Evolutionary conservation across 2,888 invertebrate genomes (phyloP).

Genomic region (Ommatoiulus sabulosus): DNA sequence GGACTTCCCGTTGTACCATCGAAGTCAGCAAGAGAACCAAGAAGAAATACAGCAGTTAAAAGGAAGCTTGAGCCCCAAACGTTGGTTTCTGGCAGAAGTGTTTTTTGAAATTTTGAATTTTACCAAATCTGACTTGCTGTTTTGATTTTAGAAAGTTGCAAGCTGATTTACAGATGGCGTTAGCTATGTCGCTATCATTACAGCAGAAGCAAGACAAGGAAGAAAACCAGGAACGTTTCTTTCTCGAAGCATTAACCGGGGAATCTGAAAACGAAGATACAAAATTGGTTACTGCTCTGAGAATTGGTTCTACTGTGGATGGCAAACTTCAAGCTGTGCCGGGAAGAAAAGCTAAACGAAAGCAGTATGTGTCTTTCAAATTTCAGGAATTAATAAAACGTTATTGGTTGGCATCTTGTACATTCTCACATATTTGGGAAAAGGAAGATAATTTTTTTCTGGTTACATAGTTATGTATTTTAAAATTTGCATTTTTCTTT

Average conservation of each 20-base stretch:
- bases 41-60: not conserved
- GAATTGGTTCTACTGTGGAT: not conserved
- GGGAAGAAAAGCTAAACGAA: slow-evolving; percentile 19
- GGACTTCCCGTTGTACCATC: not conserved
- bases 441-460: too few species aligned
- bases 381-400: too few species aligned
- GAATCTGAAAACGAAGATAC: not conserved
- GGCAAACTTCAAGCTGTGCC: not conserved
- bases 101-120: not conserved
- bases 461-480: too few species aligned
- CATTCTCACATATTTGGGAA: too few species aligned
- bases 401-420: too few species aligned
- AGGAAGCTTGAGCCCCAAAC: not conserved
- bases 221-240: not conserved
- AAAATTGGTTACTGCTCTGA: not conserved
- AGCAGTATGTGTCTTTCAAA: not conserved
- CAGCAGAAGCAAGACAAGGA: not conserved
- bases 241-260: not conserved
- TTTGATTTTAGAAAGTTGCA: slow-evolving; percentile 3
- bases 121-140: not conserved
- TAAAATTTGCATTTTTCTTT: too few species aligned
- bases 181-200: slow-evolving; percentile 18
- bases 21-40: not conserved
- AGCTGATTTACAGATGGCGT: slow-evolving; percentile 51
- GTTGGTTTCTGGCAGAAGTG: not conserved